Conservation (phyloP, 2,113 vertebrate species). For the Sapajus apella region DNA sequence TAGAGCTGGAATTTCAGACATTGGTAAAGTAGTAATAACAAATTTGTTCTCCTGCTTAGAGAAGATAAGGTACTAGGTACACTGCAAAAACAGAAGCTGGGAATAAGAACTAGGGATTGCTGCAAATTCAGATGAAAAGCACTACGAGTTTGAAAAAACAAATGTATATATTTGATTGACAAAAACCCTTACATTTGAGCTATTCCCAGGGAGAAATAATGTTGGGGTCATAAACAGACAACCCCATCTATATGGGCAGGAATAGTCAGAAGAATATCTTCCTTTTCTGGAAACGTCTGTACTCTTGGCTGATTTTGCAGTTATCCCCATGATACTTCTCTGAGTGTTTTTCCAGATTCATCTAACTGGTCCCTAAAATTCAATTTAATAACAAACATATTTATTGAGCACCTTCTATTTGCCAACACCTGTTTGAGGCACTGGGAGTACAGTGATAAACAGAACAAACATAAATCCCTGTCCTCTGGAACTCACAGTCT, state of each 20-base stretch:
- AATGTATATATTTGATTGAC: neutral
- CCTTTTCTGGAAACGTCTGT: neutral
- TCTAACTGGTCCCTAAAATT: neutral
- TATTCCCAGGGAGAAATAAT: too few relatives aligned
- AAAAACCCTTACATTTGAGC: neutral
- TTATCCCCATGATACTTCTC: neutral
- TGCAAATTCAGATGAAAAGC: accelerated
- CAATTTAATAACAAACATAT: neutral
- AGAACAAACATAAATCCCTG: neutral
- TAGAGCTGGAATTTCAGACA: neutral
- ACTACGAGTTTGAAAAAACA: too few relatives aligned
- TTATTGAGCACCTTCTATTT: neutral
- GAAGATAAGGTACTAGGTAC: accelerated
- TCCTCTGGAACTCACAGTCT: too few relatives aligned
- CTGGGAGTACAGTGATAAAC: neutral
- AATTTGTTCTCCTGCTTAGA: neutral
- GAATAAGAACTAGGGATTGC: neutral
- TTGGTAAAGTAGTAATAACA: accelerated
- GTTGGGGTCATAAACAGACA: too few relatives aligned
- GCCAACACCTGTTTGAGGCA: neutral
- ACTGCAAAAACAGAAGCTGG: neutral
- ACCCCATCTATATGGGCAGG: neutral
- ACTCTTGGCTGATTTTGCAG: neutral
- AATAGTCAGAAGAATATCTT: neutral
- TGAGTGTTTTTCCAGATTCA: neutral